Percentiles rank a stretch among this genome's conserved stretches.
Conservation (phyloP, 2,888 invertebrate genomes). For the Drosophila monieri region DNA sequence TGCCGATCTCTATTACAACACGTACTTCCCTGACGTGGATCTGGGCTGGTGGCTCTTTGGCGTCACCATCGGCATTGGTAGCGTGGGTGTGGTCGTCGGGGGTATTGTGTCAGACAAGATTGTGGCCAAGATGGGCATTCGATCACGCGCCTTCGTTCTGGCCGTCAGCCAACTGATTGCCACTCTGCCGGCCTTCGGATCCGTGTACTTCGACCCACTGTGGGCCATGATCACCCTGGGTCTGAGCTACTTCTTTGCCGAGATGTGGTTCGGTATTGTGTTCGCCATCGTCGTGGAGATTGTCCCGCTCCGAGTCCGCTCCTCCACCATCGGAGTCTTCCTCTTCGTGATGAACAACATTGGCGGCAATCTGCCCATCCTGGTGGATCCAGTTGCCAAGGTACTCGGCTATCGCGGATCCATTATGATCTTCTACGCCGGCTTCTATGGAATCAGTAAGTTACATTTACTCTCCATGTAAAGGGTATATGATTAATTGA, state of each 20-base stretch:
- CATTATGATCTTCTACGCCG: conserved; percentile 94
- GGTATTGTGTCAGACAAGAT: conserved; percentile 93
- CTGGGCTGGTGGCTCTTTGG: conserved; percentile 95
- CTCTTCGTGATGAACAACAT: conserved; percentile 97
- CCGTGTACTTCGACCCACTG: conserved; percentile 91
- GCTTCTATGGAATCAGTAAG: conserved; percentile 92
- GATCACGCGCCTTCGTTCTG: conserved; percentile 91
- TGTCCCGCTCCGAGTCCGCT: conserved; percentile 91
- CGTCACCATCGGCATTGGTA: conserved; percentile 92
- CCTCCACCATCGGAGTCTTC: conserved; percentile 93
- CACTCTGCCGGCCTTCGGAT: conserved; percentile 93
- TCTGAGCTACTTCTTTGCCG: conserved; percentile 95
- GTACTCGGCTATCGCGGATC: conserved; percentile 92
- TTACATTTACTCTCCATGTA: neutral
- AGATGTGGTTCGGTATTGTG: conserved; percentile 97
- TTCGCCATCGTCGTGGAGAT: conserved; percentile 96
- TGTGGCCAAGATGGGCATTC: conserved; percentile 93
- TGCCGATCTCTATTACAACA: conserved; percentile 94
- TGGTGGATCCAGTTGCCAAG: conserved; percentile 93
- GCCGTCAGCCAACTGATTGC: conserved; percentile 93
- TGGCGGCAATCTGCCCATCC: conserved; percentile 94
- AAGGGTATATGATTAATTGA: neutral
- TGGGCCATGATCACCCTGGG: conserved; percentile 95
- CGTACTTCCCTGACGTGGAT: conserved; percentile 94
- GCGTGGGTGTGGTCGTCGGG: conserved; percentile 88